Evolutionary conservation across 2,113 vertebrate species (phyloP).

Genomic region (pig (Sus scrofa)): T2T-Sscrofa CM000812.6:225692501-225693000

Average conservation of each 20-base stretch:
- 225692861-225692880: not conserved
- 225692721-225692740: not conserved
- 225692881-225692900: not conserved
- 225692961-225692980: not conserved
- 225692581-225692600: not conserved
- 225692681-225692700: not conserved
- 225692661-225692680: not conserved
- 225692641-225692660: not conserved
- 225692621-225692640: not conserved
- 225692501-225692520: conserved; percentile 51
- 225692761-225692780: not conserved
- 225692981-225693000: not conserved
- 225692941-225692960: not conserved
- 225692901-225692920: not conserved
- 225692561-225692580: not conserved
- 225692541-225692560: conserved; percentile 18
- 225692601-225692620: not conserved
- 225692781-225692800: not conserved
- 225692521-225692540: conserved; percentile 9
- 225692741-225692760: not conserved
- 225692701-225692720: not conserved
- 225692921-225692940: not conserved
- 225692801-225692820: not conserved
- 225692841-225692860: not conserved
- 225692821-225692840: not conserved